Base-by-base conservation (phyloP, 2,113 vertebrate species). In the Chaetodon trifascialis region DNA sequence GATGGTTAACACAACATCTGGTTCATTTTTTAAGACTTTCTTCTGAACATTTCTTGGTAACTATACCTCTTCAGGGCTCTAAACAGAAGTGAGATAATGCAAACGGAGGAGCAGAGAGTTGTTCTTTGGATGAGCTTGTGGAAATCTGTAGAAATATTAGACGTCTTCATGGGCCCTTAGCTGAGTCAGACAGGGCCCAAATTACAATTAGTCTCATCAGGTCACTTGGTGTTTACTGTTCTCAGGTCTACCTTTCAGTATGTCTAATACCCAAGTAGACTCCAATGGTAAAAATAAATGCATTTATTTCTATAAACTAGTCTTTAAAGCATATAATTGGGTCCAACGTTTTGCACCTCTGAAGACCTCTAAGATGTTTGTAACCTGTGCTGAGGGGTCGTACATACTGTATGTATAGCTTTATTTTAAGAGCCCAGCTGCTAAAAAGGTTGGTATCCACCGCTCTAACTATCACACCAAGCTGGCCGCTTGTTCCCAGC, bases 1-100 rank as follows among this genome's bases (percentile, higher is more conserved):
- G 58, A 56, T 71, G 66, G 65, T 65, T 58, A 78, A 15, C 47
- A 15, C 17, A 36, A 42, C 72, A 51, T 72, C 12, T 25, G 7
- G 21, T 47, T 58, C 0, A 15, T 34, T 49, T 60, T 17, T 54
- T 17, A 3, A 3, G 12, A 66, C 16, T 62, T 34, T 52, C 11
- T 64, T 42, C 44, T 30, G 12, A 49, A 19, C 25, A 7, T 16
- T 11, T 11, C 30, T 7, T 65, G 40, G 21, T 63, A 23, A 55
- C 25, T 40, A 7, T 2, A 42, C 44, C n/a, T 47, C 34, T 52
- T 11, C 11, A 10, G 7, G 55, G 56, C 25, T 55, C 4, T 19
- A 54, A 46, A 75, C 11, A 82, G 1, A 56, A 25, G 49, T n/a
- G 17, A 55, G 11, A 42, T 66, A 30, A 62, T 12, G 23, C 17